Base-by-base conservation (phyloP, 1,140 invertebrate species). In the Drosophila pachea region DNA sequence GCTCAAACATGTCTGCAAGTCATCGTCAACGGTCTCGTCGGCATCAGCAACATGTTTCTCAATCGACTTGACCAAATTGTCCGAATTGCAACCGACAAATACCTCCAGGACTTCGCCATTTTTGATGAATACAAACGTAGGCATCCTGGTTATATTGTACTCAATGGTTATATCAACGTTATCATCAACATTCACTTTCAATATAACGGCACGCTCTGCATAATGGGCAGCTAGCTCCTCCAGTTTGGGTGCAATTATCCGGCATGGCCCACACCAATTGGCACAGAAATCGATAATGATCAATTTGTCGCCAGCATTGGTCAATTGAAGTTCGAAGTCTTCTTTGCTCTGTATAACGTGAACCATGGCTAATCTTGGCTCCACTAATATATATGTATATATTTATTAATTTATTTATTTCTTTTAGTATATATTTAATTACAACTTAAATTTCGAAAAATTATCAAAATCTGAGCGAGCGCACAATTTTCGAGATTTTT, bases 101-200 rank as follows among this genome's bases (percentile, higher is more conserved):
- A 92, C 91, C 7, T 94, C 92, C n/a, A 96, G 92, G 76, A 93
- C 92, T 82, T 93, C 88, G 16, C 92, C 91, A 68, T 93, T 93
- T 90, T 97, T 98, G 56, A 98, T 92, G 87, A 98, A 97, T 6
- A 98, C 90, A 89, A 98, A 98, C 0, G 97, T 98, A n/a, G 97
- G 97, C 97, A 98, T 97, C 45, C 95, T 95, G 63, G 91, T 92
- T 63, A 98, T 94, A 68, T 94, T 92, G 88, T 97, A 97, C 58
- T 94, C 91, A 11, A 90, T 89, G 1, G 95, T 94, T 40, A 97
- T 90, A n/a, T 97, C 96, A 81, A 96, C 96, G 83, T 93, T 93
- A 74, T 97, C 95, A 84, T 98, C 97, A 1, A 98, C 96, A 89
- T 98, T 96, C 11, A 97, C 93, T 94, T 97, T 90, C 4, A 92